These are phyloP conservation scores for Papilio glaucus DNA, from an alignment of 1,140 invertebrate genomes.

Conservation along the genomic window DNA sequence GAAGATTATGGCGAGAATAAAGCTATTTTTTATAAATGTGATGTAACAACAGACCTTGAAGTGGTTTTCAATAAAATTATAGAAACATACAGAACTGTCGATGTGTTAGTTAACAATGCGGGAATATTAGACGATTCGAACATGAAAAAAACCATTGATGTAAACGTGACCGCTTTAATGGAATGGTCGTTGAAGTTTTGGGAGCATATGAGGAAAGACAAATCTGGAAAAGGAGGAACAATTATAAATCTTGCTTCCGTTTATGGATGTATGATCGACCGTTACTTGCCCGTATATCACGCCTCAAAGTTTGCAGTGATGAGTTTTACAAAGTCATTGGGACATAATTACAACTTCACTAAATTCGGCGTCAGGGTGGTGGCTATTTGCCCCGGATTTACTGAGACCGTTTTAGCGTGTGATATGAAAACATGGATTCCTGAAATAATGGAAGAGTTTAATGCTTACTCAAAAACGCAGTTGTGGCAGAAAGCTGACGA, in stretches of 20 bases:
- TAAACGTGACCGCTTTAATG: conserved; percentile 58
- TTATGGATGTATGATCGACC: conserved; percentile 82
- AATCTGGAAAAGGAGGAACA: conserved; percentile 84
- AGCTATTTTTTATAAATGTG: conserved; percentile 78
- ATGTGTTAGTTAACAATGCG: conserved; percentile 86
- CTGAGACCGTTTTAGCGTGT: conserved; percentile 58
- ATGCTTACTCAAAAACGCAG: conserved; percentile 8
- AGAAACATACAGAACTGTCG: conserved; percentile 77
- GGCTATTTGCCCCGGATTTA: conserved; percentile 80
- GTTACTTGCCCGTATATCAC: conserved; percentile 85
- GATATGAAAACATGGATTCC: neutral
- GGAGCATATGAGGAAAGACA: conserved; percentile 83
- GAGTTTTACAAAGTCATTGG: conserved; percentile 78
- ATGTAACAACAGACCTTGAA: conserved; percentile 79
- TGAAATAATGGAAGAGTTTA: neutral
- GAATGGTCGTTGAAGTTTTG: conserved; percentile 54
- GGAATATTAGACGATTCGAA: conserved; percentile 84
- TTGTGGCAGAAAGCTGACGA: conserved; percentile 40
- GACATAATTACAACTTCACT: conserved; percentile 80
- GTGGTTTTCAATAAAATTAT: conserved; percentile 70
- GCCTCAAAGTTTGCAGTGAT: conserved; percentile 86
- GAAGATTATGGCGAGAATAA: conserved; percentile 76
- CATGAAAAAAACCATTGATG: conserved; percentile 67
- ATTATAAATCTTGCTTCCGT: conserved; percentile 86
- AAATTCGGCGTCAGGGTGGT: conserved; percentile 67